Evolutionary conservation across 2,797 vertebrate genomes (phyloP).

Genomic region (Simalia tracyae): DNA sequence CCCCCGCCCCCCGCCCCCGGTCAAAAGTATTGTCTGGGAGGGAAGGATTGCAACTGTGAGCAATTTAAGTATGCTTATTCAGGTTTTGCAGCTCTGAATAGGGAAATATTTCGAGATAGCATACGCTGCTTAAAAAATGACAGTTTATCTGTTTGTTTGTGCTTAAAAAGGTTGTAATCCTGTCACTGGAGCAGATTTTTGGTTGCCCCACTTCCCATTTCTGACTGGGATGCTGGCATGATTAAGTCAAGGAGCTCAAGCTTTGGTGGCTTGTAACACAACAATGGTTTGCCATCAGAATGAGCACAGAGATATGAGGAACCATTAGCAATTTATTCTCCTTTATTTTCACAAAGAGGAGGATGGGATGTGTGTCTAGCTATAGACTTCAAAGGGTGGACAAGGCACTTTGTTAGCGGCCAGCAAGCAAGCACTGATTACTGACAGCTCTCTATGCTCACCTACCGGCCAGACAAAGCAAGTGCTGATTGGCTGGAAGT

Average conservation of each 20-base stretch:
- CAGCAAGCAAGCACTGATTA: neutral
- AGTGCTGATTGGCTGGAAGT: neutral
- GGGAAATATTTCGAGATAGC: neutral
- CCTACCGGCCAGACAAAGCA: neutral
- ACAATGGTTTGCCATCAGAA: neutral
- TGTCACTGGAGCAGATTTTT: neutral
- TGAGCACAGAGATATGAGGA: neutral
- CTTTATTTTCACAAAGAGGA: neutral
- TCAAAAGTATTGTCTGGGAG: neutral
- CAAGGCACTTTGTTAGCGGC: neutral
- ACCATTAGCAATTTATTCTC: neutral
- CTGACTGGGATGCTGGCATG: neutral
- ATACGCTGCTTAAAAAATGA: neutral
- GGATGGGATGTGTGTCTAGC: neutral
- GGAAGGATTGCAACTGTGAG: neutral
- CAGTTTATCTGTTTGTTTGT: neutral
- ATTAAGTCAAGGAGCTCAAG: neutral
- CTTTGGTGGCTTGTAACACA: neutral
- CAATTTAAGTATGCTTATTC: neutral
- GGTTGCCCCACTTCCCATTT: neutral
- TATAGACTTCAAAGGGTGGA: neutral
- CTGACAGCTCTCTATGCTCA: neutral
- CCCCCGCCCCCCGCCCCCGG: too few relatives aligned
- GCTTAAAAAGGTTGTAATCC: neutral
- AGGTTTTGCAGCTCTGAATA: neutral